These are phyloP conservation scores for Philereme vetulata DNA, from an alignment of 2,888 invertebrate genomes.

Conservation along the genomic window DNA sequence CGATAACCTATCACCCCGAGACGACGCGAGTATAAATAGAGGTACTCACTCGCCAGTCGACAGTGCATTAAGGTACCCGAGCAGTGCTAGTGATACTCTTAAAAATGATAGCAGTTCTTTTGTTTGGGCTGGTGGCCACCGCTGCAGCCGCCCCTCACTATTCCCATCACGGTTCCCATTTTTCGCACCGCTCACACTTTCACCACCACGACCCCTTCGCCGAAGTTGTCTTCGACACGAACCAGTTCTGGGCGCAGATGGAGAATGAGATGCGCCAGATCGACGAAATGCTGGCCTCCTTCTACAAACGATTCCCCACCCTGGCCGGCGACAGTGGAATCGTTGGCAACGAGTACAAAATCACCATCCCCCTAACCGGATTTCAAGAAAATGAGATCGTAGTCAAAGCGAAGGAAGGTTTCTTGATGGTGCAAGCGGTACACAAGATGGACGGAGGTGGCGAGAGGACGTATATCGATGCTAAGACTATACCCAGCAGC, in stretches of 20 bases:
- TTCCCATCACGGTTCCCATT: conserved; percentile 29
- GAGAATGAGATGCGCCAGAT: conserved; percentile 55
- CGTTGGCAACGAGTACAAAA: conserved; percentile 58
- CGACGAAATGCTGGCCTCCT: conserved; percentile 54
- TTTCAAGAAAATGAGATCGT: conserved; percentile 67
- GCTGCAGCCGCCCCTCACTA: conserved; percentile 59
- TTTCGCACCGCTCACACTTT: conserved; percentile 21
- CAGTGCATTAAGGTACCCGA: conserved; percentile 31
- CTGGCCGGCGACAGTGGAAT: conserved; percentile 46
- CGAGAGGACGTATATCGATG: conserved; percentile 53
- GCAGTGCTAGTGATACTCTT: background rate
- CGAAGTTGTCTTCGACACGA: conserved; percentile 60
- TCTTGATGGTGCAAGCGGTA: conserved; percentile 67
- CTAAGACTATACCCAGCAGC: conserved; percentile 55
- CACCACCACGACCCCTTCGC: conserved; percentile 35
- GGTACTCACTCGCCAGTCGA: conserved; percentile 18
- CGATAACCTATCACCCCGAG: conserved; percentile 61
- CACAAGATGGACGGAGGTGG: conserved; percentile 43
- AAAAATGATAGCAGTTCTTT: conserved; percentile 53
- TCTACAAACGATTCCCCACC: conserved; percentile 55
- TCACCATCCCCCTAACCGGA: conserved; percentile 55
- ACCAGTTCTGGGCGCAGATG: conserved; percentile 60
- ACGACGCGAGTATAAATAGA: conserved; percentile 47
- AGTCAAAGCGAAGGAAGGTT: conserved; percentile 66
- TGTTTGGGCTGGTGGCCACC: conserved; percentile 53